These are phyloP conservation scores for Esox lucius DNA, from an alignment of 2,797 vertebrate species.

Conservation along the genomic window DNA sequence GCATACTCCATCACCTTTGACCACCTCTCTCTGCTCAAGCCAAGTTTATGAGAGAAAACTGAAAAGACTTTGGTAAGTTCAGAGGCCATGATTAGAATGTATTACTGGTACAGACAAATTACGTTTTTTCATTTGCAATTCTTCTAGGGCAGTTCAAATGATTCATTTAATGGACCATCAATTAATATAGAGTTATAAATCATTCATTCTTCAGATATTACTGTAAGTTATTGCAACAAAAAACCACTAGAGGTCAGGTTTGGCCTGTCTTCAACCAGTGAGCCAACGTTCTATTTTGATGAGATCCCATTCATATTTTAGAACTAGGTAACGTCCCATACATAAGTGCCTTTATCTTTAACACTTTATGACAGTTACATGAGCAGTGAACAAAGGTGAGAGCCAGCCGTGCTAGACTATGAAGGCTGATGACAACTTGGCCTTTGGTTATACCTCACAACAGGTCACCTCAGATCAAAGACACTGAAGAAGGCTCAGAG, in stretches of 20 bases:
- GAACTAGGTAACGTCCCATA: background rate
- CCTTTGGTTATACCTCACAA: background rate
- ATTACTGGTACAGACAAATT: background rate
- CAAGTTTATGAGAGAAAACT: slow-evolving; percentile 60
- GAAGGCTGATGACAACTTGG: slow-evolving; percentile 60
- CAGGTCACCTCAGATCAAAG: background rate
- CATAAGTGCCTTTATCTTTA: background rate
- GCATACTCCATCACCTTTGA: too few species aligned
- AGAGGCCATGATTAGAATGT: slow-evolving; percentile 48
- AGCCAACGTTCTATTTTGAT: background rate
- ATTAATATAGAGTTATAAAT: too few species aligned
- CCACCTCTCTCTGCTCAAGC: slow-evolving; percentile 19
- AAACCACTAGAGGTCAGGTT: slow-evolving; percentile 45
- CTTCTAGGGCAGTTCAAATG: background rate
- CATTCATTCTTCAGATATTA: too few species aligned
- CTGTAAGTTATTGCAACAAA: background rate
- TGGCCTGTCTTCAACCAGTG: background rate
- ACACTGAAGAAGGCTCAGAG: background rate
- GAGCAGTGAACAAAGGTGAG: slow-evolving; percentile 70
- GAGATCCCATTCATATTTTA: slow-evolving; percentile 3
- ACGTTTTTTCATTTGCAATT: background rate
- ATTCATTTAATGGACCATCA: background rate
- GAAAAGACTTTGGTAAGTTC: slow-evolving; percentile 57
- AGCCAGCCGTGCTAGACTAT: slow-evolving; percentile 75
- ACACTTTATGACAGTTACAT: slow-evolving; percentile 42